Evolutionary conservation across 1,140 invertebrate genomes (phyloP), one percentile per base, ranked within the genome.

Genomic region (Nebria ingens): DNA sequence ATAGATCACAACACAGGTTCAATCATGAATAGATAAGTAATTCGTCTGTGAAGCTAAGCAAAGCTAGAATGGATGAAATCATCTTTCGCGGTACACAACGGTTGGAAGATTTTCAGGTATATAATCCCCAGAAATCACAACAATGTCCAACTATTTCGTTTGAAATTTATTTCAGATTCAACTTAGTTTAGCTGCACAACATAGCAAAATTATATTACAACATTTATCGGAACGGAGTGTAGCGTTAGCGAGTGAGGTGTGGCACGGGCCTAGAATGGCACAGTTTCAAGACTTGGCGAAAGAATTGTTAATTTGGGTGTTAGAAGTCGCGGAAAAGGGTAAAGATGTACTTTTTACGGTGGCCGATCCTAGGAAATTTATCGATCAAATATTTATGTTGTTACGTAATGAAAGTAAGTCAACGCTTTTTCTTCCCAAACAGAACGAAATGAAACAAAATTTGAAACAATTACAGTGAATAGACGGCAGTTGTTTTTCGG

Each of bases 401-500:
- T 58, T 63, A 62, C 59, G 58, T 52, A 21, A 57, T 51, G 56
- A 61, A 62, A 64, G 65, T 67, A 63, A 56, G 56, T 58, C 59
- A 17, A n/a, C n/a, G n/a, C n/a, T n/a, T n/a, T n/a, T n/a, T n/a
- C n/a, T 56, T 40, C 15, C 45, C 58, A 45, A 17, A 23, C 50
- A 9, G 25, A 34, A 34, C 6, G n/a, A 34, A 9, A 34, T 34
- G 25, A 34, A n/a, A 34, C 6, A 34, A 34, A 34, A 34, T 34
- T 34, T 34, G 25, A 34, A 6, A 34, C 25, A 34, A 34, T 34
- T 34, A 34, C 58, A 68, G 67, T 63, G 63, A 61, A 63, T 15
- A 71, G 61, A 58, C 71, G 71, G 63, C 76, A 79, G 51, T 56
- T 79, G 6, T 67, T 67, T 56, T 77, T 77, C 68, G 73, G 75